Conservation (phyloP, 2,113 vertebrate genomes). For the Holacanthus passer region DNA sequence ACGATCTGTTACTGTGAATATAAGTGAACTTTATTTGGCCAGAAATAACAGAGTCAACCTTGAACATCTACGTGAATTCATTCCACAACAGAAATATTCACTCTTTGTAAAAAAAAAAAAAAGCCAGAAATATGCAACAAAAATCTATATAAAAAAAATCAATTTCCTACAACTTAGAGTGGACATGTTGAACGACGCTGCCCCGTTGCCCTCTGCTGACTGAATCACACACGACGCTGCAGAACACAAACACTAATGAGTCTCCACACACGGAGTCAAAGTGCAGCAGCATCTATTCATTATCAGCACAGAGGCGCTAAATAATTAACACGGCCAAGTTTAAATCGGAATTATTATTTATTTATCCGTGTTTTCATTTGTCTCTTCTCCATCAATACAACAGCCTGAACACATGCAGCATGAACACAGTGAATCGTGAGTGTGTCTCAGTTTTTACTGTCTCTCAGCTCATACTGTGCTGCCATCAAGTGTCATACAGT, state of each 20-base stretch:
- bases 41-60: background rate
- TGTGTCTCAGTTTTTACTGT: no score
- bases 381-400: constrained; percentile 15
- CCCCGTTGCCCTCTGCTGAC: background rate
- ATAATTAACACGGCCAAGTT: constrained; percentile 42
- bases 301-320: constrained; percentile 34
- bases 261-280: constrained; percentile 31
- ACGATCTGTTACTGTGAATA: background rate
- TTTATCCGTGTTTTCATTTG: constrained; percentile 27
- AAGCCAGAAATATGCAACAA: no score
- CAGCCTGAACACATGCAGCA: background rate
- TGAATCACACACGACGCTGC: background rate
- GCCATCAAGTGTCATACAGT: background rate
- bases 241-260: constrained; percentile 26
- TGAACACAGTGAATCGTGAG: background rate
- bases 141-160: background rate
- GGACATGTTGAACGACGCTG: background rate
- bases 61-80: background rate
- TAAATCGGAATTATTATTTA: constrained; percentile 29
- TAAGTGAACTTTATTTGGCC: no score
- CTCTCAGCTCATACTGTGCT: background rate
- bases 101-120: background rate
- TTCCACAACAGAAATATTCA: background rate
- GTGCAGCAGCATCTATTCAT: constrained; percentile 38
- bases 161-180: background rate